Conservation (phyloP, 1,140 invertebrate genomes). For the Venturia canescens region DNA sequence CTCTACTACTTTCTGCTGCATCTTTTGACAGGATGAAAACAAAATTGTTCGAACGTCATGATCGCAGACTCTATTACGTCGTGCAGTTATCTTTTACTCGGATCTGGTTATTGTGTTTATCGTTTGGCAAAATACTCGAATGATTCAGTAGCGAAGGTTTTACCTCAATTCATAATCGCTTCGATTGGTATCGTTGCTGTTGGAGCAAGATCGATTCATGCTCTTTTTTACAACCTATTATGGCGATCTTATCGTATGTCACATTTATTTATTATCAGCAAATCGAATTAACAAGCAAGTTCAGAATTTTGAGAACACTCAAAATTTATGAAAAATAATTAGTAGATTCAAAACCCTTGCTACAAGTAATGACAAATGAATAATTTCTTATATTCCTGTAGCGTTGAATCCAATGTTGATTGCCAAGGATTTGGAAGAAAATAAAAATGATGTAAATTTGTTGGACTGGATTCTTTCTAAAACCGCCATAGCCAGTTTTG, state of each 20-base stretch:
- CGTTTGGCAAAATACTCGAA: slow-evolving; percentile 51
- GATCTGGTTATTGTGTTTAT: slow-evolving; percentile 58
- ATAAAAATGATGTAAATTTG: slow-evolving; percentile 26
- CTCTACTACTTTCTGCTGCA: neutral
- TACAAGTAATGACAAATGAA: no score
- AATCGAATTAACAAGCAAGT: slow-evolving; percentile 15
- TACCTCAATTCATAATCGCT: slow-evolving; percentile 51
- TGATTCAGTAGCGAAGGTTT: slow-evolving; percentile 43
- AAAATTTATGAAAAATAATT: slow-evolving; percentile 5
- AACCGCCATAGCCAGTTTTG: slow-evolving; percentile 51
- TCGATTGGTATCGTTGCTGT: slow-evolving; percentile 57
- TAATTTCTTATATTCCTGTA: slow-evolving; percentile 17
- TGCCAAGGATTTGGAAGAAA: slow-evolving; percentile 48
- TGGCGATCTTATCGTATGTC: slow-evolving; percentile 58
- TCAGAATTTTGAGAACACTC: no score
- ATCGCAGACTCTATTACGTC: slow-evolving; percentile 58
- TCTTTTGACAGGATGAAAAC: neutral
- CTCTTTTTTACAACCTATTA: slow-evolving; percentile 54
- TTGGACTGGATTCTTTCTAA: slow-evolving; percentile 52
- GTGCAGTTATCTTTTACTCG: slow-evolving; percentile 56
- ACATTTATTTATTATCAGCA: slow-evolving; percentile 16
- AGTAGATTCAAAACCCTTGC: no score
- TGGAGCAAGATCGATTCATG: slow-evolving; percentile 53
- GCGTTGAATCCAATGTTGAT: slow-evolving; percentile 60
- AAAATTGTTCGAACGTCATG: slow-evolving; percentile 48